phyloP scores from a whole-genome alignment of 1,140 invertebrate species.

The Orussus abietinus region DNA sequence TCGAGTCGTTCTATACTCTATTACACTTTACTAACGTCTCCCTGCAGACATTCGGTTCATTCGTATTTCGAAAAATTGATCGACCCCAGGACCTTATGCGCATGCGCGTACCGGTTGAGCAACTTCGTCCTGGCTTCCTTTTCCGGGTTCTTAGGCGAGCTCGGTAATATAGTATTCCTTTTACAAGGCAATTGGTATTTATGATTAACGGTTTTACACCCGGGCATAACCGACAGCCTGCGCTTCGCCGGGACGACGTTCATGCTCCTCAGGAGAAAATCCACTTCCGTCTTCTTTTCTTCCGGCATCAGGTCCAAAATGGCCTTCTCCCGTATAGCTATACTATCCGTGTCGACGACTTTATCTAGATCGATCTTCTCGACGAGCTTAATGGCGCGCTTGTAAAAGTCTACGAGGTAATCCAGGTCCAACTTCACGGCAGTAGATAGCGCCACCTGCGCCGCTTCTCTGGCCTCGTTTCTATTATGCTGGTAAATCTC shows the following conservation, averaged over 20 bases:
- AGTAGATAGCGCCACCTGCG: conserved; percentile 20
- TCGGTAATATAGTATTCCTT: conserved; percentile 26
- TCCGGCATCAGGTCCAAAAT: conserved; percentile 33
- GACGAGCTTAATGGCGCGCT: conserved; percentile 18
- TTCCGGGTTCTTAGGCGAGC: conserved; percentile 18
- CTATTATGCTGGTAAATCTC: conserved; percentile 37
- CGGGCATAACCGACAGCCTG: conserved; percentile 38
- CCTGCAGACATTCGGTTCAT: conserved; percentile 15
- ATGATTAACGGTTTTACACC: conserved; percentile 35
- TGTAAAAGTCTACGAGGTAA: conserved; percentile 38
- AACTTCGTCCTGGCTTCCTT: conserved; percentile 21
- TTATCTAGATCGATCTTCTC: conserved; percentile 28
- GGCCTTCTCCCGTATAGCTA: conserved; percentile 26
- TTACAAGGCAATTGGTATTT: conserved; percentile 25
- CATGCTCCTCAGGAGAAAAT: conserved; percentile 33
- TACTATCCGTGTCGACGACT: conserved; percentile 17
- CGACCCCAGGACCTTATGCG: conserved; percentile 24
- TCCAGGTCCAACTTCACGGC: conserved; percentile 27
- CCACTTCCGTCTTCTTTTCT: conserved; percentile 26
- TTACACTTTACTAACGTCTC: background rate
- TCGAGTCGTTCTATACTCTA: conserved; percentile 1
- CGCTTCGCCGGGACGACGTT: conserved; percentile 28
- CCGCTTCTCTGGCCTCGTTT: conserved; percentile 37
- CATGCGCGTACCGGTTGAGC: conserved; percentile 19
- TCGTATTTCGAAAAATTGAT: conserved; percentile 32